phyloP scores from a whole-genome alignment of 2,797 vertebrate genomes.

The Megalops cyprinoides region DNA sequence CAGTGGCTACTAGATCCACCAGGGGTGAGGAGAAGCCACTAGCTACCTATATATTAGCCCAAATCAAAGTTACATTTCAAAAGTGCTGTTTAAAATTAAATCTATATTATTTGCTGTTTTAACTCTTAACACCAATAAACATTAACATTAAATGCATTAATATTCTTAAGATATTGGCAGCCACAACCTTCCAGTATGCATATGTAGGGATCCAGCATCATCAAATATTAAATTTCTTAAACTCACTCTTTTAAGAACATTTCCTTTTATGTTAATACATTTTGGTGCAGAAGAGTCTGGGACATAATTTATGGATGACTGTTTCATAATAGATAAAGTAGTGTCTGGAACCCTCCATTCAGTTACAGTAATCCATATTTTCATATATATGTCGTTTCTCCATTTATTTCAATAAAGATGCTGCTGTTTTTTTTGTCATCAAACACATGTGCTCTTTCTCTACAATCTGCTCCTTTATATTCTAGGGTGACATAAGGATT shows the following conservation, averaged over 20 bases:
- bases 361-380: conserved; percentile 96
- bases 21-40: conserved; percentile 62
- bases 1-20: conserved; percentile 54
- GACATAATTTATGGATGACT: conserved; percentile 24
- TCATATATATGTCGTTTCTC: conserved; percentile 54
- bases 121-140: conserved; percentile 73
- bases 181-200: conserved; percentile 44
- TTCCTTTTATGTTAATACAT: conserved; percentile 74
- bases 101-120: conserved; percentile 73
- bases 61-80: conserved; percentile 75
- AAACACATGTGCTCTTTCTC: neutral
- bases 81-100: conserved; percentile 74
- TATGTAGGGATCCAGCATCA: conserved; percentile 41
- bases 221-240: conserved; percentile 51
- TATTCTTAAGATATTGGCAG: conserved; percentile 36
- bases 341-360: conserved; percentile 76
- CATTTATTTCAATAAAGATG: neutral
- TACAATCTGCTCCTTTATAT: neutral
- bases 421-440: neutral
- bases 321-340: conserved; percentile 68
- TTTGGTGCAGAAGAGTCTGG: conserved; percentile 56
- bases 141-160: conserved; percentile 39
- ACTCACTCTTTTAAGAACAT: conserved; percentile 73
- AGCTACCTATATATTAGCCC: conserved; percentile 59
- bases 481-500: neutral